A percentile compares a stretch with the other conserved stretches of the same genome.
phyloP scores from a whole-genome alignment of 2,113 vertebrate species.

The Bucco capensis region DNA sequence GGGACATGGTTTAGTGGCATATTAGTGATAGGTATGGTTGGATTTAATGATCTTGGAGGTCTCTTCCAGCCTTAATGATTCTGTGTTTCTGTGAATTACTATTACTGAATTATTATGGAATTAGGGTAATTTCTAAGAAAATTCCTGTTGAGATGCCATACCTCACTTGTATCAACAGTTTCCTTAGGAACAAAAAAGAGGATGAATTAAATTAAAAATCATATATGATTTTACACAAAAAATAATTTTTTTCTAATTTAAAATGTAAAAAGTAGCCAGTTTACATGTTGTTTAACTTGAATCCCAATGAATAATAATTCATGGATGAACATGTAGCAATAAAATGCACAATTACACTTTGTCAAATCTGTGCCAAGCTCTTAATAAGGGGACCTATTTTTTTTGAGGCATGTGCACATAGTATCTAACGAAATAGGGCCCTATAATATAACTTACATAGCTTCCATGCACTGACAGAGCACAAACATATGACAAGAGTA shows the following conservation, averaged over 20 bases:
- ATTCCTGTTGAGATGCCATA: not conserved
- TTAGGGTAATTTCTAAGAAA: not conserved
- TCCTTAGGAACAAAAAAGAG: not conserved
- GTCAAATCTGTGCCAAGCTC: not conserved
- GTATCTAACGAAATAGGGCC: not conserved
- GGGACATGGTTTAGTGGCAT: too few species aligned
- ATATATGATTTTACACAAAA: too few species aligned
- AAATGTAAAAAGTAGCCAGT: not conserved
- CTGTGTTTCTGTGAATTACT: too few species aligned
- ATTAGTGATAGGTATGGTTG: too few species aligned
- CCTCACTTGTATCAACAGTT: not conserved
- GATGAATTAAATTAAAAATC: too few species aligned
- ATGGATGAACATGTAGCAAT: not conserved
- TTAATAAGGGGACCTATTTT: not conserved
- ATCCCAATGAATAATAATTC: not conserved
- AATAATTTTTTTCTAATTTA: too few species aligned
- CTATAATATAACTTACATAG: not conserved
- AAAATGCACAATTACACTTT: not conserved
- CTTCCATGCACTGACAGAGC: not conserved
- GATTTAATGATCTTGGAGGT: too few species aligned
- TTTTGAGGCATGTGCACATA: not conserved
- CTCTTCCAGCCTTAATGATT: too few species aligned
- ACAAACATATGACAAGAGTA: not conserved
- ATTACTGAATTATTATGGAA: rapidly evolving
- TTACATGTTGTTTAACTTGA: not conserved